These are phyloP conservation scores for Pyrrhia umbra DNA, from an alignment of 2,888 invertebrate species.

Conservation along the genomic window DNA sequence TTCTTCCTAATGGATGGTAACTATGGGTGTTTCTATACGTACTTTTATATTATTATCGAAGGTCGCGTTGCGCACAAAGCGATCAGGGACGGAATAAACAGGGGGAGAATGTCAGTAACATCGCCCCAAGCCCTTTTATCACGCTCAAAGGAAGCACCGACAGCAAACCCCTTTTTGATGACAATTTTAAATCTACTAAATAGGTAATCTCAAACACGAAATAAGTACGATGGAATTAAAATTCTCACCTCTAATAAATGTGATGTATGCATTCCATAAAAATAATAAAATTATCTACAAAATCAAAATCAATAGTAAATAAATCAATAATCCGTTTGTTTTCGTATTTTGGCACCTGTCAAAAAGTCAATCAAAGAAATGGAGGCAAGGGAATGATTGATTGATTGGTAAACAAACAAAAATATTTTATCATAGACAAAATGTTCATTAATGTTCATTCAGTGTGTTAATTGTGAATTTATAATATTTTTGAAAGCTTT, in stretches of 20 bases:
- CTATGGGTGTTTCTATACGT: conserved; percentile 10
- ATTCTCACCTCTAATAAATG: conserved; percentile 40
- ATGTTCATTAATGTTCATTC: conserved; percentile 34
- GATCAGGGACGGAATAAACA: conserved; percentile 14
- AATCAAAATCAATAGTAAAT: not conserved
- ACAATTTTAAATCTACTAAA: not conserved
- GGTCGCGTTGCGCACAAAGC: conserved; percentile 39
- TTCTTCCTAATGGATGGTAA: not conserved
- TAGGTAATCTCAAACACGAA: conserved; percentile 1
- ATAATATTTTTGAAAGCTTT: not conserved
- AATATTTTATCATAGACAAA: conserved; percentile 44
- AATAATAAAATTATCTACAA: not conserved
- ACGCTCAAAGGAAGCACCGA: conserved; percentile 17
- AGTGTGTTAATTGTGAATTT: conserved; percentile 1
- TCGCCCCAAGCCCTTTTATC: conserved; percentile 24
- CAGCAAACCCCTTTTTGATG: conserved; percentile 16
- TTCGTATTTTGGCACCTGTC: conserved; percentile 13
- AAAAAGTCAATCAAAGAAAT: conserved; percentile 3
- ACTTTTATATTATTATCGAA: conserved; percentile 10
- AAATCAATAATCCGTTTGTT: conserved; percentile 15
- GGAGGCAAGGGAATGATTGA: not conserved
- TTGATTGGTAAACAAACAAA: conserved; percentile 7
- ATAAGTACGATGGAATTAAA: conserved; percentile 1
- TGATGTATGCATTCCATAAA: conserved; percentile 36
- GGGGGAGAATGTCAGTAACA: conserved; percentile 40